phyloP scores from a whole-genome alignment of 2,113 vertebrate genomes.

The Pygoscelis antarcticus region DNA sequence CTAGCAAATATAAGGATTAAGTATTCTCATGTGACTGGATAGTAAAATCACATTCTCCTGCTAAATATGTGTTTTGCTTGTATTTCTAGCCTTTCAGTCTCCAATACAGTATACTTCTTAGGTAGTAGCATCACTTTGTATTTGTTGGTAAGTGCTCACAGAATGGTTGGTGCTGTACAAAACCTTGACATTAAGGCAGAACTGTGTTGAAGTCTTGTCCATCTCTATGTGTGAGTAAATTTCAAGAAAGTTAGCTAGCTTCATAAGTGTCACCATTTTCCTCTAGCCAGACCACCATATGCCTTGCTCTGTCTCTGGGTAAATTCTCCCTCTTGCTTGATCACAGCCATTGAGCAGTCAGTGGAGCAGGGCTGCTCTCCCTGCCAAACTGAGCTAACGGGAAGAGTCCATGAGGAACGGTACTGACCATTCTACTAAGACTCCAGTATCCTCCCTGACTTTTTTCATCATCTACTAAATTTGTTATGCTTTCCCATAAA shows the following conservation, averaged over 20 bases:
- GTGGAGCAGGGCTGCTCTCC: background rate
- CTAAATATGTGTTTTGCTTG: background rate
- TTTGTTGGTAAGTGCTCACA: background rate
- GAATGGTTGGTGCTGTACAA: background rate
- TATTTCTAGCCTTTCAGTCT: background rate
- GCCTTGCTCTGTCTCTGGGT: background rate
- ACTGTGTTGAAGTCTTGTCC: background rate
- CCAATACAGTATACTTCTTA: background rate
- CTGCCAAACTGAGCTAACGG: background rate
- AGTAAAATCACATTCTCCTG: background rate
- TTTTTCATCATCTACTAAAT: slow-evolving; percentile 8
- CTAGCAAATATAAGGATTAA: background rate
- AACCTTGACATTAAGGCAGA: background rate
- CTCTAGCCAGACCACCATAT: background rate
- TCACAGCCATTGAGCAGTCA: background rate
- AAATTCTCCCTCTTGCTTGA: background rate
- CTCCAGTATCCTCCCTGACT: background rate
- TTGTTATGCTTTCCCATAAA: slow-evolving; percentile 32
- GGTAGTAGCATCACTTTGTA: background rate
- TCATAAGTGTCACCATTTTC: background rate
- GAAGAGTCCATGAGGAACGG: background rate
- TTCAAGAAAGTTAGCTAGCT: background rate
- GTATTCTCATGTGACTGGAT: background rate
- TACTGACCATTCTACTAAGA: background rate
- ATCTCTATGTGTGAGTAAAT: background rate